Conservation (phyloP, 2,888 invertebrate genomes). For the Drosophila tripunctata region DNA sequence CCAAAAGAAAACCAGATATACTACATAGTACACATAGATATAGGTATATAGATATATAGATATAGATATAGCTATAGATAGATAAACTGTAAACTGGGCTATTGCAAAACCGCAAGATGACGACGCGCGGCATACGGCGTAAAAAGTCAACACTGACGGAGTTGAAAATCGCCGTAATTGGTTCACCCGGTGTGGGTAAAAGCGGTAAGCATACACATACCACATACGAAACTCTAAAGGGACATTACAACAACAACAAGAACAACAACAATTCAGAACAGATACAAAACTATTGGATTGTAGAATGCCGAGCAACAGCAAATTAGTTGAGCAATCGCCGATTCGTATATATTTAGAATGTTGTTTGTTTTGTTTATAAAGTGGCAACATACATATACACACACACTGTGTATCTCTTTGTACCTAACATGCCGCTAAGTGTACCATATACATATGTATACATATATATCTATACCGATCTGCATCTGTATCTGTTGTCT, state of each 20-base stretch:
- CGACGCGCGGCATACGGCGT: conserved; percentile 92
- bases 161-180: conserved; percentile 95
- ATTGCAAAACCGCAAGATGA: conserved; percentile 84
- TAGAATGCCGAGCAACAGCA: conserved; percentile 62
- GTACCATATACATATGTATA: conserved; percentile 17
- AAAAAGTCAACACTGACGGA: conserved; percentile 95
- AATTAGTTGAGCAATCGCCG: conserved; percentile 78
- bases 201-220: conserved; percentile 90
- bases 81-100: conserved; percentile 38
- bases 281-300: conserved; percentile 7
- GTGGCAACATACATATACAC: conserved; percentile 61
- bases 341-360: conserved; percentile 74
- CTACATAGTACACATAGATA: conserved; percentile 13
- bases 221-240: no score
- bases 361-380: conserved; percentile 79
- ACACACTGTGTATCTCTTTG: conserved; percentile 15
- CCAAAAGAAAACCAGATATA: not conserved
- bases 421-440: conserved; percentile 20
- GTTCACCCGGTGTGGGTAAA: conserved; percentile 95
- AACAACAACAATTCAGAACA: conserved; percentile 4
- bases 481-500: conserved; percentile 25
- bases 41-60: conserved; percentile 13
- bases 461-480: conserved; percentile 20
- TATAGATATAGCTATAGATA: conserved; percentile 15
- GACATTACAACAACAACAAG: conserved; percentile 9